phyloP scores from a whole-genome alignment of 2,113 vertebrate species.

The Gila orcuttii region DNA sequence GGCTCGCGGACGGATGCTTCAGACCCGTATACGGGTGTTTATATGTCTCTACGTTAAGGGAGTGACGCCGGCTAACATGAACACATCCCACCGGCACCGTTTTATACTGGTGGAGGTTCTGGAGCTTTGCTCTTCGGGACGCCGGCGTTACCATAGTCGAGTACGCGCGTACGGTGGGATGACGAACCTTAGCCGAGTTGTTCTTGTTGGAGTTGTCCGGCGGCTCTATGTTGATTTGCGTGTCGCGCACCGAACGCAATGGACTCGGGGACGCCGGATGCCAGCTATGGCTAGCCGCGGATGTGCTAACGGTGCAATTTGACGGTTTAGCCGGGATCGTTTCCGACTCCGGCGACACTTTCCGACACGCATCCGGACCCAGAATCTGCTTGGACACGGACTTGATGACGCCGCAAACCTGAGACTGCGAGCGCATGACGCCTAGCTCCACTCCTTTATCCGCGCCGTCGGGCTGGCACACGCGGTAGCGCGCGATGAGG shows the following conservation, averaged over 20 bases:
- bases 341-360: conserved; percentile 62
- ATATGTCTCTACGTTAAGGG: conserved; percentile 73
- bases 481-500: conserved; percentile 97
- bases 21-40: too few species aligned
- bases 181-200: conserved; percentile 76
- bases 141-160: conserved; percentile 72
- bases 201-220: conserved; percentile 92
- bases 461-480: conserved; percentile 89
- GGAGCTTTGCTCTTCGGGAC: conserved; percentile 80
- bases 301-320: conserved; percentile 88
- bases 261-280: conserved; percentile 83
- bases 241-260: conserved; percentile 86
- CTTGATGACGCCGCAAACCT: conserved; percentile 85
- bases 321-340: conserved; percentile 52
- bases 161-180: conserved; percentile 60
- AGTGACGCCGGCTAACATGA: conserved; percentile 84
- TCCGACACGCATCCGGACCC: conserved; percentile 81
- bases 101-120: conserved; percentile 88
- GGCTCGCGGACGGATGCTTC: conserved; percentile 62
- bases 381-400: conserved; percentile 91
- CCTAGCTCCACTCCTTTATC: conserved; percentile 94
- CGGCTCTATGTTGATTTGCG: conserved; percentile 75
- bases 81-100: conserved; percentile 84
- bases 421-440: conserved; percentile 93
- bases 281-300: conserved; percentile 87